Percentiles rank a stretch among this genome's conserved stretches.
phyloP scores from a whole-genome alignment of 2,888 invertebrate species.

The Parelbella ahira region DNA sequence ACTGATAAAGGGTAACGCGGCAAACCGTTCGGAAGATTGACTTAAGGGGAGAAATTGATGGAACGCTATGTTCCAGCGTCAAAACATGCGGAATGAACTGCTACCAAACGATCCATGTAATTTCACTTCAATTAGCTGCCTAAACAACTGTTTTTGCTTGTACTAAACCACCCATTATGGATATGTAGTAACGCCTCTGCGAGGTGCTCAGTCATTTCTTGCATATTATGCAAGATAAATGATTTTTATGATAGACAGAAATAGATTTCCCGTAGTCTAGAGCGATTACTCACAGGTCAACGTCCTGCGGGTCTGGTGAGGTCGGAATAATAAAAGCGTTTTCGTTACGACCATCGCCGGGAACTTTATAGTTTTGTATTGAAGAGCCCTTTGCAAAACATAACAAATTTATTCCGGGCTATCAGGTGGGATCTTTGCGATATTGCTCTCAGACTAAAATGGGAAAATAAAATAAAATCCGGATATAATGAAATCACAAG shows the following conservation, averaged over 20 bases:
- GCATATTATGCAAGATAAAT: constrained; percentile 25
- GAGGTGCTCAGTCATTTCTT: constrained; percentile 10
- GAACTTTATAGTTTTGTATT: constrained; percentile 5
- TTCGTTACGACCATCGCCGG: constrained; percentile 9
- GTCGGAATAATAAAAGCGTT: constrained; percentile 20
- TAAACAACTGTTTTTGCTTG: constrained; percentile 20
- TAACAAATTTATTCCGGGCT: too few species aligned
- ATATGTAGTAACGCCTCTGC: constrained; percentile 5
- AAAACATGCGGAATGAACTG: constrained; percentile 43
- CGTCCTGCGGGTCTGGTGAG: constrained; percentile 12
- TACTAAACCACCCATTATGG: constrained; percentile 16
- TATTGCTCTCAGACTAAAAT: too few species aligned
- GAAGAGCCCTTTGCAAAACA: constrained; percentile 9
- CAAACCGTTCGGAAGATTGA: constrained; percentile 63
- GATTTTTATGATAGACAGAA: constrained; percentile 24
- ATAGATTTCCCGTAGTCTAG: constrained; percentile 22
- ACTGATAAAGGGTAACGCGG: constrained; percentile 57
- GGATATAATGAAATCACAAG: constrained; percentile 19
- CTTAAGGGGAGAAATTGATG: constrained; percentile 45
- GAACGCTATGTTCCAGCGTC: constrained; percentile 41
- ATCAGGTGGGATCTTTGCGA: too few species aligned
- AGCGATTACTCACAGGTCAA: constrained; percentile 20
- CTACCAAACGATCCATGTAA: constrained; percentile 31
- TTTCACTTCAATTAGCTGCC: constrained; percentile 25
- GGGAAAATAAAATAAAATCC: too few species aligned